Conservation (phyloP, 2,888 invertebrate genomes). For the Cancer borealis region DNA sequence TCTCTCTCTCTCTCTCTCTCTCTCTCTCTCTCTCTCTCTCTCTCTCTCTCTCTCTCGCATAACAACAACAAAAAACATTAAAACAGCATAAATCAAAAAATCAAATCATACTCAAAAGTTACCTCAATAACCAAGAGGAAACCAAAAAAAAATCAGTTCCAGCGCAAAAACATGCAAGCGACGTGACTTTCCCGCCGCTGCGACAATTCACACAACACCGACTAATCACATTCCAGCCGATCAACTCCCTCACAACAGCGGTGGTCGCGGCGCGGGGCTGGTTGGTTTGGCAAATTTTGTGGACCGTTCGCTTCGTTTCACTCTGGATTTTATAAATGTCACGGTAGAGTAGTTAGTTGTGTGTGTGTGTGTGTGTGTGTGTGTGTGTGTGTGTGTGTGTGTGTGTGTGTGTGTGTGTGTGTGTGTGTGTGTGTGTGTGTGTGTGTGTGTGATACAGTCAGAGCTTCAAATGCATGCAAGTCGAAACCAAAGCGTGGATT, state of each 20-base stretch:
- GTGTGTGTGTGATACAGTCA: conserved; percentile 2
- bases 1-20: conserved; percentile 39
- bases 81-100: no score
- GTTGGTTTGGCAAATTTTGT: not conserved
- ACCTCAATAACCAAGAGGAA: no score
- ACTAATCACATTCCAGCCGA: not conserved
- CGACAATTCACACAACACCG: not conserved
- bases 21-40: conserved; percentile 24
- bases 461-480: not conserved
- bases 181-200: not conserved
- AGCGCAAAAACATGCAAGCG: not conserved
- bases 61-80: no score
- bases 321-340: conserved; percentile 22
- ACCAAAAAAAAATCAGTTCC: no score
- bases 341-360: conserved; percentile 28
- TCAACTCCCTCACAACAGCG: not conserved
- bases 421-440: conserved; percentile 37
- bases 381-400: conserved; percentile 33
- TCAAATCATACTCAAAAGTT: no score
- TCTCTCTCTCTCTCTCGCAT: not conserved
- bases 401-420: conserved; percentile 40
- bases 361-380: not conserved
- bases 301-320: not conserved
- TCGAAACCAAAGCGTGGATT: not conserved
- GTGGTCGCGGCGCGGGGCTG: no score